Percentiles rank a stretch among this genome's conserved stretches.
phyloP scores from a whole-genome alignment of 1,140 invertebrate species.

The Bombyx mandarina region DNA sequence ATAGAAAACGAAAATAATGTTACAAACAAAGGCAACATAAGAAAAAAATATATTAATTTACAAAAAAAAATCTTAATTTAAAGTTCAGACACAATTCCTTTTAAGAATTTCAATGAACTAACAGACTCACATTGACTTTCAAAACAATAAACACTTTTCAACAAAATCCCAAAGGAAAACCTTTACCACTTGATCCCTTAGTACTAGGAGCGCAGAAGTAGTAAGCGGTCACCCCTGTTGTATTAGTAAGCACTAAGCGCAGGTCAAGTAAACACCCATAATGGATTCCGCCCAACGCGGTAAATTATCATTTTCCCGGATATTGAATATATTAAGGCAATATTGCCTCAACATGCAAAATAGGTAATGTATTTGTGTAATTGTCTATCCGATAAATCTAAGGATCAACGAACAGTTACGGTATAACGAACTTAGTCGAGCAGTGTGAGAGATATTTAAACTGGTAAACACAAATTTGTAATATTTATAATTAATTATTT shows the following conservation, averaged over 20 bases:
- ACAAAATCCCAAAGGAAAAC: constrained; percentile 2
- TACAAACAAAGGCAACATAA: too few relatives aligned
- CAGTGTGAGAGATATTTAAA: too few relatives aligned
- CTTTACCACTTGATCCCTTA: constrained; percentile 5
- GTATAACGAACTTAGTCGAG: too few relatives aligned
- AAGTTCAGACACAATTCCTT: too few relatives aligned
- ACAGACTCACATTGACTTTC: too few relatives aligned
- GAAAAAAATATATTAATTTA: too few relatives aligned
- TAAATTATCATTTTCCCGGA: constrained; percentile 67
- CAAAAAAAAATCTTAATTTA: too few relatives aligned
- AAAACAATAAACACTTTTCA: not conserved
- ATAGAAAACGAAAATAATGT: too few relatives aligned
- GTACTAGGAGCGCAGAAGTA: constrained; percentile 24
- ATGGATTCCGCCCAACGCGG: constrained; percentile 60
- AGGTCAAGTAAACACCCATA: constrained; percentile 69
- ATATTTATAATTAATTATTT: too few relatives aligned
- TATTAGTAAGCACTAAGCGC: constrained; percentile 67
- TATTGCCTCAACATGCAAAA: constrained; percentile 57
- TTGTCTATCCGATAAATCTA: constrained; percentile 22
- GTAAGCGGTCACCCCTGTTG: constrained; percentile 61
- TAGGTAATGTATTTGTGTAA: constrained; percentile 41
- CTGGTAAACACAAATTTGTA: too few relatives aligned
- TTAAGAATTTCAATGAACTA: too few relatives aligned
- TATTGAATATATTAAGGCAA: constrained; percentile 69
- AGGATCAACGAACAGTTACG: constrained; percentile 3